A percentile compares a stretch with the other conserved stretches of the same genome.
phyloP scores from a whole-genome alignment of 2,888 invertebrate genomes.

The Melipona bicolor region DNA sequence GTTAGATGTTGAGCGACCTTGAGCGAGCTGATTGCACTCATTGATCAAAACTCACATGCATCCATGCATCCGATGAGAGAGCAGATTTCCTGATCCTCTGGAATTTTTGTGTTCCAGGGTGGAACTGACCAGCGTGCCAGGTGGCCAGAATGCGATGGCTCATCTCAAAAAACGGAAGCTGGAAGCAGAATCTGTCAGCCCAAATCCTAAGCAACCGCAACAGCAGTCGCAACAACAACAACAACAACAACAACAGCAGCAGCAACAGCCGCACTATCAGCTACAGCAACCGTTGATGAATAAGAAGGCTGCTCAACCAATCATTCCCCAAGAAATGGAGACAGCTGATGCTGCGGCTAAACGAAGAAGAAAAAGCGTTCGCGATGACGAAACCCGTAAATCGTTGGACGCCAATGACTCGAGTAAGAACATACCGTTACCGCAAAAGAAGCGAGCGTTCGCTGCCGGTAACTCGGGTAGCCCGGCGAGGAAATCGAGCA shows the following conservation, averaged over 20 bases:
- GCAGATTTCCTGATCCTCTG: constrained; percentile 79
- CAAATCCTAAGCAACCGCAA: constrained; percentile 77
- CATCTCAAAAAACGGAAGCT: constrained; percentile 90
- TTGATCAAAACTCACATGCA: constrained; percentile 63
- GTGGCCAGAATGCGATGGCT: constrained; percentile 86
- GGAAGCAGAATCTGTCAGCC: constrained; percentile 85
- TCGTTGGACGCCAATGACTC: constrained; percentile 79
- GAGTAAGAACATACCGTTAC: constrained; percentile 84
- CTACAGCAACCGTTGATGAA: constrained; percentile 70
- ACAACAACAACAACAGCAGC: constrained; percentile 53
- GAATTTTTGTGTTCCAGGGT: constrained; percentile 84
- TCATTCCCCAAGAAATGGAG: constrained; percentile 84
- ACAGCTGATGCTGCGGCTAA: constrained; percentile 85
- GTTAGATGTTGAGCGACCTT: constrained; percentile 59
- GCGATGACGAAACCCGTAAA: constrained; percentile 80
- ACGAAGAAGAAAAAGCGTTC: constrained; percentile 85
- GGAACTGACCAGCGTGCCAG: constrained; percentile 85
- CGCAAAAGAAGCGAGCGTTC: constrained; percentile 87
- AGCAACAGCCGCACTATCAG: constrained; percentile 51
- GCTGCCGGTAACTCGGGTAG: constrained; percentile 84
- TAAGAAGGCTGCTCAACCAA: constrained; percentile 82
- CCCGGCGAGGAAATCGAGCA: constrained; percentile 83
- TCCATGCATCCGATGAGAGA: constrained; percentile 64
- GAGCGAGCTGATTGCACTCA: constrained; percentile 61
- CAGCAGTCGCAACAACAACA: constrained; percentile 68